phyloP scores from a whole-genome alignment of 2,888 invertebrate species.

The Callinectes sapidus region DNA sequence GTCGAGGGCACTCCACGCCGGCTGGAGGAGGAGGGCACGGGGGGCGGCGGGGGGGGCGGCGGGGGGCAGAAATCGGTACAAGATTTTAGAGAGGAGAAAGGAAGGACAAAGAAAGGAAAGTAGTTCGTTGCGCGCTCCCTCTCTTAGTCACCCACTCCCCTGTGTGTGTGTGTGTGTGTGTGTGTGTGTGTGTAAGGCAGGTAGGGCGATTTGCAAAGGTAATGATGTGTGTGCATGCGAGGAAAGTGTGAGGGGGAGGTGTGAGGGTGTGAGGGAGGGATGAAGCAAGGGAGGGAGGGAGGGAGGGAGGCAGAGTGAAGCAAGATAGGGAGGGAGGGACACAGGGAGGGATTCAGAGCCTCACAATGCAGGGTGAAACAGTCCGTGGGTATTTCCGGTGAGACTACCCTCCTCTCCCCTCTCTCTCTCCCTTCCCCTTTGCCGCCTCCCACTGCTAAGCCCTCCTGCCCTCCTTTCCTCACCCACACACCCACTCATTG shows the following conservation, averaged over 20 bases:
- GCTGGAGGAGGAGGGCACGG: neutral
- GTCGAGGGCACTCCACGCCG: conserved; percentile 8
- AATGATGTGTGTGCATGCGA: neutral
- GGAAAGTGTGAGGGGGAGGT: neutral
- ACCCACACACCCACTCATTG: neutral
- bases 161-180: conserved; percentile 28
- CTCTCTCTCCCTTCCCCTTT: neutral
- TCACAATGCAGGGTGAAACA: neutral
- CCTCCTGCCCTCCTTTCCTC: neutral
- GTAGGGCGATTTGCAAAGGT: neutral
- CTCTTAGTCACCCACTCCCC: neutral
- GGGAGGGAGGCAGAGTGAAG: neutral
- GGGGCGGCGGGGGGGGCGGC: neutral
- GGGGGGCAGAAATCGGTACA: neutral
- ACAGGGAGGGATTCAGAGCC: neutral
- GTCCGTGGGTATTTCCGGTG: conserved; percentile 27
- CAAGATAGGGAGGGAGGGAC: neutral
- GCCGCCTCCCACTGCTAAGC: neutral
- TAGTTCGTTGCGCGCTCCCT: neutral
- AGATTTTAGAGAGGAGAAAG: conserved; percentile 10
- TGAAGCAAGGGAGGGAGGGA: neutral
- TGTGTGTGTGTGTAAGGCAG: conserved; percentile 12
- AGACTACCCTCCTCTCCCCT: neutral
- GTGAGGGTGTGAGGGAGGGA: neutral
- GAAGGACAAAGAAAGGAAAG: conserved; percentile 10